These are phyloP conservation scores for Arrhamphus sclerolepis DNA, from an alignment of 2,797 vertebrate species.

Conservation along the genomic window DNA sequence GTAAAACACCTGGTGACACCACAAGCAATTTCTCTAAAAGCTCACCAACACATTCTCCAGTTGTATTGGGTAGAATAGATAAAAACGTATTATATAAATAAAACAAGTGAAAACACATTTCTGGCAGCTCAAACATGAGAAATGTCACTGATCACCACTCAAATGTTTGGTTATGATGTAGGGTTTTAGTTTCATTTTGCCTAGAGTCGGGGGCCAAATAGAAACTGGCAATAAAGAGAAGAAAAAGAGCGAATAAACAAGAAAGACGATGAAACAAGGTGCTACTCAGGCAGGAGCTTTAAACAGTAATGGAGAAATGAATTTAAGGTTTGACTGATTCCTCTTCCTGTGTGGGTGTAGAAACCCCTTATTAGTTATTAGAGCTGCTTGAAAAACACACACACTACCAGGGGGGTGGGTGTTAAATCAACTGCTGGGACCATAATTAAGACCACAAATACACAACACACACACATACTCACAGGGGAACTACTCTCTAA, in stretches of 20 bases:
- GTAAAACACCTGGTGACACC: too few relatives aligned
- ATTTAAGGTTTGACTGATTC: constrained; percentile 19
- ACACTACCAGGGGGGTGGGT: constrained; percentile 20
- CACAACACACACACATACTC: constrained; percentile 12
- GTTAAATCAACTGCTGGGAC: constrained; percentile 35
- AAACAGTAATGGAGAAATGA: neutral
- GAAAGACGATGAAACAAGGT: neutral
- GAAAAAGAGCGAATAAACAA: neutral
- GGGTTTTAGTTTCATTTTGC: too few relatives aligned
- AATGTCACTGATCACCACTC: too few relatives aligned
- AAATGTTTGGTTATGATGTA: too few relatives aligned
- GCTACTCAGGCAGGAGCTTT: neutral
- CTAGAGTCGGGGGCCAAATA: neutral
- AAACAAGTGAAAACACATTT: too few relatives aligned
- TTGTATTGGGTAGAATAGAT: too few relatives aligned
- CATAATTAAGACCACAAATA: constrained; percentile 11
- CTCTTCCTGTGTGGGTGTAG: constrained; percentile 10
- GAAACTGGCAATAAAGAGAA: neutral
- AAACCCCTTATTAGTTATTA: constrained; percentile 24
- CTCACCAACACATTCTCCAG: too few relatives aligned
- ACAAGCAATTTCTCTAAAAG: too few relatives aligned
- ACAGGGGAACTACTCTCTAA: too few relatives aligned
- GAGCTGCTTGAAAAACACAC: constrained; percentile 28
- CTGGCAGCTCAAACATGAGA: too few relatives aligned
- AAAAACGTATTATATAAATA: too few relatives aligned